These are phyloP conservation scores for Notodonta ziczac DNA, from an alignment of 2,888 invertebrate genomes.

Conservation along the genomic window DNA sequence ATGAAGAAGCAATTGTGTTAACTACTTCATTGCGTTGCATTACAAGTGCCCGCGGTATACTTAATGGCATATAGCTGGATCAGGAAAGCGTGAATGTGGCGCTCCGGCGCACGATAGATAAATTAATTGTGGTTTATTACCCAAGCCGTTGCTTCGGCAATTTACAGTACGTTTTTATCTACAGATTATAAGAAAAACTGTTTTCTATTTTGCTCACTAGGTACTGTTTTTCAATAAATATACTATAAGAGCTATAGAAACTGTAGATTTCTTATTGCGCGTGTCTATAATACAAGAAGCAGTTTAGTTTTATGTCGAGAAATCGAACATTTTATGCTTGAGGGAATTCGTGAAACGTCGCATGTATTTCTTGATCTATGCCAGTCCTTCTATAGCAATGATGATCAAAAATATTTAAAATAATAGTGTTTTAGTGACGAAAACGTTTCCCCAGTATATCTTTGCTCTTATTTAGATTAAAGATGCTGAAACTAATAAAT, in stretches of 20 bases:
- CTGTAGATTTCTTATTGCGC: background rate
- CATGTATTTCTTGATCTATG: background rate
- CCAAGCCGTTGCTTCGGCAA: conserved; percentile 28
- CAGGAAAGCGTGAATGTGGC: conserved; percentile 71
- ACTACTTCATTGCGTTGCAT: conserved; percentile 21
- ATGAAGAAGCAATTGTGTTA: conserved; percentile 5
- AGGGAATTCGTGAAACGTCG: background rate
- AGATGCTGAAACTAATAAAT: too few relatives aligned
- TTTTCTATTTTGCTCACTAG: background rate
- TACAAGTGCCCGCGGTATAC: background rate
- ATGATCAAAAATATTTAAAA: too few relatives aligned
- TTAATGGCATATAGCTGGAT: conserved; percentile 33
- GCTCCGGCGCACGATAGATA: conserved; percentile 37
- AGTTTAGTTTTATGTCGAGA: background rate
- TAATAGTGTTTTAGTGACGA: too few relatives aligned
- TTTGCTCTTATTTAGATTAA: too few relatives aligned
- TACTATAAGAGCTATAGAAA: background rate
- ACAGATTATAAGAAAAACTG: conserved; percentile 5
- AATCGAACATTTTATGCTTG: background rate
- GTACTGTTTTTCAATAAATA: background rate
- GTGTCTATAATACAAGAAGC: too few relatives aligned
- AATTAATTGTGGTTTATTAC: conserved; percentile 34
- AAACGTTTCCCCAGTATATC: too few relatives aligned
- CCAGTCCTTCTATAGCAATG: background rate
- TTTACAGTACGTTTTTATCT: conserved; percentile 19